Conservation (phyloP, 2,888 invertebrate species). For the Lasioglossum villosulum region DNA sequence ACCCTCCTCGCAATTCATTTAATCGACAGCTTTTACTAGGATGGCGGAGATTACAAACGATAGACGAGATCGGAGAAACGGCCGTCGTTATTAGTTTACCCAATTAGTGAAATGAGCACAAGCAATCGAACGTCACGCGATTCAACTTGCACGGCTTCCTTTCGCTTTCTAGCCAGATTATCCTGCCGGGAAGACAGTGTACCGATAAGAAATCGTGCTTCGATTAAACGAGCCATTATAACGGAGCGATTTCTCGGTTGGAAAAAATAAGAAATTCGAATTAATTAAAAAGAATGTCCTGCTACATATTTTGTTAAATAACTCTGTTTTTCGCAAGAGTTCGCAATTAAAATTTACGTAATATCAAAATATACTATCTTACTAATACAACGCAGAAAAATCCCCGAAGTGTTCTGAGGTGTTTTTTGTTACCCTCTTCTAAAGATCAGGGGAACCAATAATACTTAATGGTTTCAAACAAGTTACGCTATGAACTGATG, state of each 20-base stretch:
- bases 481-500: too few relatives aligned
- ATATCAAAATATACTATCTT: too few relatives aligned
- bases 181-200: conserved; percentile 50
- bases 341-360: too few relatives aligned
- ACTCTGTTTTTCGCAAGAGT: too few relatives aligned
- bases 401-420: too few relatives aligned
- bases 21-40: background rate
- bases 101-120: conserved; percentile 64
- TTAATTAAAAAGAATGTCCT: too few relatives aligned
- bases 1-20: background rate
- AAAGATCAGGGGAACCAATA: too few relatives aligned
- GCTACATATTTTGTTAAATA: too few relatives aligned
- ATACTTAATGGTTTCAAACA: too few relatives aligned
- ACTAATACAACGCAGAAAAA: too few relatives aligned
- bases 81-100: conserved; percentile 64
- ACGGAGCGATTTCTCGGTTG: background rate
- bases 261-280: too few relatives aligned
- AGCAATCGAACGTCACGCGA: conserved; percentile 47
- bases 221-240: background rate
- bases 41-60: conserved; percentile 3
- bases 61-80: conserved; percentile 26
- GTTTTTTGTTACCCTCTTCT: too few relatives aligned
- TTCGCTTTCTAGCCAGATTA: conserved; percentile 66
- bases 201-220: conserved; percentile 44
- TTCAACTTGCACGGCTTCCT: conserved; percentile 62